Conservation (phyloP, 2,797 vertebrate species). For the Netta rufina region DNA sequence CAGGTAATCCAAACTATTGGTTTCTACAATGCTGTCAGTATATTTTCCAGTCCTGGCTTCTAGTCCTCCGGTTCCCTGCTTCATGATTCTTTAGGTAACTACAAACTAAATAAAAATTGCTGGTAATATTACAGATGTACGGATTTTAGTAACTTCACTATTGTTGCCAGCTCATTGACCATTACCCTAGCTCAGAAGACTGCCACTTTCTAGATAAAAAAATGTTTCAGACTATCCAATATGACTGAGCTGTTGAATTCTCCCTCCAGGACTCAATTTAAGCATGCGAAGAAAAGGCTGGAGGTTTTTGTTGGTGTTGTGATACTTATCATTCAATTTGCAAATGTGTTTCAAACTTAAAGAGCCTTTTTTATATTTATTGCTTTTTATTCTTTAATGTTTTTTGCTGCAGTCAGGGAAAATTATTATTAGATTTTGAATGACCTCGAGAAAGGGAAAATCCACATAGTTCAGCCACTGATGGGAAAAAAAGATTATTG, state of each 20-base stretch:
- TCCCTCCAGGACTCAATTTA: background rate
- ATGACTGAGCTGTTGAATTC: background rate
- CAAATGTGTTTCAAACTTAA: background rate
- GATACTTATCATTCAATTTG: background rate
- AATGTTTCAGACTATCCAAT: background rate
- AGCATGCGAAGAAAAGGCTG: background rate
- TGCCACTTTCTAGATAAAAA: background rate
- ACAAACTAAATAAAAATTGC: background rate
- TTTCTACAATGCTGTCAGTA: background rate
- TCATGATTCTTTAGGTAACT: background rate
- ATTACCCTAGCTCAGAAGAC: background rate
- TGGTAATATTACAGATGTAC: background rate
- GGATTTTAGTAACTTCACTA: background rate
- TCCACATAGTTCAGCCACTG: background rate
- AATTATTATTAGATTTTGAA: background rate
- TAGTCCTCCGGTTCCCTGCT: background rate
- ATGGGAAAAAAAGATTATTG: background rate
- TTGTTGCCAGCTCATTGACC: background rate
- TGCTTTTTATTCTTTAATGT: background rate
- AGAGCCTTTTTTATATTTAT: background rate
- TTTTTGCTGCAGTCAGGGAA: background rate
- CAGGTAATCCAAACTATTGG: background rate
- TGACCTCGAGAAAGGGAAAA: background rate
- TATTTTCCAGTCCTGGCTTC: background rate
- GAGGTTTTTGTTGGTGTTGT: background rate